Percentiles rank a stretch among this genome's conserved stretches.
phyloP scores from a whole-genome alignment of 2,113 vertebrate genomes.

The Rhinichthys klamathensis region DNA sequence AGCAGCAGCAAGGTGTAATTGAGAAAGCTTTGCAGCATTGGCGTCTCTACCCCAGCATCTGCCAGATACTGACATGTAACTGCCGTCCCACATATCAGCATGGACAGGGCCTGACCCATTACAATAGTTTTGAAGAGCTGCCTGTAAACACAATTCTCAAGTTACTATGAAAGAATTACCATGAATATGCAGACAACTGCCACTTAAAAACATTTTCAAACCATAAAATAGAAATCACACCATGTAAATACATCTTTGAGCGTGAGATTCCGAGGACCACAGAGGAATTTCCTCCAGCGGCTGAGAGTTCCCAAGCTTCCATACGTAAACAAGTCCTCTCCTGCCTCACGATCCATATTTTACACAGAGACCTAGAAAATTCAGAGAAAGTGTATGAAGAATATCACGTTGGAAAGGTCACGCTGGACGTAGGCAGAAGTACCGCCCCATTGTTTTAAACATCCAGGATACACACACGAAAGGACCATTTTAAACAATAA shows the following conservation, averaged over 20 bases:
- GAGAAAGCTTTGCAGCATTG: constrained; percentile 95
- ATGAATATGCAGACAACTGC: not conserved
- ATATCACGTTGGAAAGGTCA: not conserved
- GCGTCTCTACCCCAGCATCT: constrained; percentile 76
- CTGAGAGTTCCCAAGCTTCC: constrained; percentile 53
- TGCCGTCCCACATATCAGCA: constrained; percentile 94
- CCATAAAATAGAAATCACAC: constrained; percentile 59
- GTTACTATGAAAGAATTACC: not conserved
- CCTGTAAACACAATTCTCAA: constrained; percentile 69
- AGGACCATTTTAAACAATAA: too few relatives aligned
- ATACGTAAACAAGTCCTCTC: constrained; percentile 34
- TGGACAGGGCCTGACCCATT: constrained; percentile 89
- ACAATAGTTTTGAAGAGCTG: constrained; percentile 83
- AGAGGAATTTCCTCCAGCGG: constrained; percentile 28
- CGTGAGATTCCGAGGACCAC: constrained; percentile 56
- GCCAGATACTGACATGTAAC: constrained; percentile 90
- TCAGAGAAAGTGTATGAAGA: not conserved
- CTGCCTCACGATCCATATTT: constrained; percentile 64
- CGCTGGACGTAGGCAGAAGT: too few relatives aligned
- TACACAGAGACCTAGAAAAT: constrained; percentile 49
- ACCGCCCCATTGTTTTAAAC: too few relatives aligned
- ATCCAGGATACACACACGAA: too few relatives aligned
- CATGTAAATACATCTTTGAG: constrained; percentile 71
- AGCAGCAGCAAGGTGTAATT: constrained; percentile 88
- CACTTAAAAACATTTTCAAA: not conserved